Conservation (phyloP, 2,113 vertebrate species). For the Carassius carassius region DNA sequence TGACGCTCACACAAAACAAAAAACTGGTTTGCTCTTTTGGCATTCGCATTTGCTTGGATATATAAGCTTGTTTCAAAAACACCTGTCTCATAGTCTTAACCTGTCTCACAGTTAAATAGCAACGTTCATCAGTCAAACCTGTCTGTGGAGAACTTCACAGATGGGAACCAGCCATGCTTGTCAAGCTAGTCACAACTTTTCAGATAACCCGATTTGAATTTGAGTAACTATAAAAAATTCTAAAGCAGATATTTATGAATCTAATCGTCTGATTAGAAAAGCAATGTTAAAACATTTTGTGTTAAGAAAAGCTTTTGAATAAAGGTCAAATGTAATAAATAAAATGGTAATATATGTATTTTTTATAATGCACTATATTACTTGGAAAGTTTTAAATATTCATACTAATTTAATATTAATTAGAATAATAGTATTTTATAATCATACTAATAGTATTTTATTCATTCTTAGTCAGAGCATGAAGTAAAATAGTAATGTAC, state of each 20-base stretch:
- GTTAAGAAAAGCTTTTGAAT: too few relatives aligned
- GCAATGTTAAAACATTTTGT: neutral
- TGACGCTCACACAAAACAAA: conserved; percentile 56
- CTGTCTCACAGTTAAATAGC: conserved; percentile 24
- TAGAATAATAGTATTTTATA: neutral
- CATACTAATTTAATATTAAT: neutral
- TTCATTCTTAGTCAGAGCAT: neutral
- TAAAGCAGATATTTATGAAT: neutral
- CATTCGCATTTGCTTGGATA: neutral
- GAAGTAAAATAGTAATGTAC: neutral
- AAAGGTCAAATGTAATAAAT: neutral
- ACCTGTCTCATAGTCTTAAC: conserved; percentile 48
- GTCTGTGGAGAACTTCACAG: neutral
- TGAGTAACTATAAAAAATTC: too few relatives aligned
- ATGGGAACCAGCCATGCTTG: neutral
- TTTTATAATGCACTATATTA: neutral
- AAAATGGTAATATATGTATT: neutral
- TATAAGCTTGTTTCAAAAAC: conserved; percentile 19
- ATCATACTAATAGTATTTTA: too few relatives aligned
- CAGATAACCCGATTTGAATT: neutral
- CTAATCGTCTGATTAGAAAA: neutral
- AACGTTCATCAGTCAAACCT: conserved; percentile 25
- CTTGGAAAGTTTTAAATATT: neutral
- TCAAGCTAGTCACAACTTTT: too few relatives aligned
- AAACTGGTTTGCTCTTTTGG: conserved; percentile 51